These are phyloP conservation scores for Heteropelma amictum DNA, from an alignment of 2,888 invertebrate species.

Conservation along the genomic window DNA sequence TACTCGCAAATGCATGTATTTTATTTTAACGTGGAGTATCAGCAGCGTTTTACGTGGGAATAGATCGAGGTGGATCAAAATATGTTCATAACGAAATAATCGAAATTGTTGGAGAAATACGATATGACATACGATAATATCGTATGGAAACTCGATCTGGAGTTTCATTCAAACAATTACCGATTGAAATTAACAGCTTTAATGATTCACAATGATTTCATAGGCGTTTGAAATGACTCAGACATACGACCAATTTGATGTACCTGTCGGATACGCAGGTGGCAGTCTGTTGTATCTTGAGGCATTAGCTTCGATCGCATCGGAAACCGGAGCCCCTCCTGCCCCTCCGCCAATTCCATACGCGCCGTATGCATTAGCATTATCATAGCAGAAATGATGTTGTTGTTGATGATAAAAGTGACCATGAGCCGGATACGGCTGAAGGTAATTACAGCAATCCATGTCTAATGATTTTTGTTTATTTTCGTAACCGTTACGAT, in stretches of 20 bases:
- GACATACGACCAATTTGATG: too few species aligned
- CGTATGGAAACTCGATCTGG: too few species aligned
- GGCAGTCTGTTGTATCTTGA: constrained; percentile 72
- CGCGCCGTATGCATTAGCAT: constrained; percentile 65
- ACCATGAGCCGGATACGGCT: constrained; percentile 70
- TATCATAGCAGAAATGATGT: constrained; percentile 73
- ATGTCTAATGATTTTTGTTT: constrained; percentile 59
- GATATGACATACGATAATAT: too few species aligned
- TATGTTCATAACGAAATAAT: too few species aligned
- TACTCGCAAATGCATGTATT: too few species aligned
- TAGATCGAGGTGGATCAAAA: too few species aligned
- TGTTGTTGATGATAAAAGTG: constrained; percentile 70
- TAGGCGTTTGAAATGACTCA: background rate
- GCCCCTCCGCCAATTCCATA: constrained; percentile 45
- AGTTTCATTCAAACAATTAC: too few species aligned
- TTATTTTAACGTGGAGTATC: too few species aligned
- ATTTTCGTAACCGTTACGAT: constrained; percentile 1
- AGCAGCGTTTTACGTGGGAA: too few species aligned
- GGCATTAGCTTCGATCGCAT: constrained; percentile 69
- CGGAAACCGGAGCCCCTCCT: constrained; percentile 65
- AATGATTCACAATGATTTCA: background rate
- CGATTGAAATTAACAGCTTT: too few species aligned
- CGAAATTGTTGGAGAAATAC: too few species aligned
- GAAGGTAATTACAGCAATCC: constrained; percentile 76
- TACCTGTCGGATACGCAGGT: constrained; percentile 75